Evolutionary conservation across 92 coral and sea anemone species (phyloP), one percentile per base, ranked within the genome.

Genomic region (Scolanthus callimorphus): DNA sequence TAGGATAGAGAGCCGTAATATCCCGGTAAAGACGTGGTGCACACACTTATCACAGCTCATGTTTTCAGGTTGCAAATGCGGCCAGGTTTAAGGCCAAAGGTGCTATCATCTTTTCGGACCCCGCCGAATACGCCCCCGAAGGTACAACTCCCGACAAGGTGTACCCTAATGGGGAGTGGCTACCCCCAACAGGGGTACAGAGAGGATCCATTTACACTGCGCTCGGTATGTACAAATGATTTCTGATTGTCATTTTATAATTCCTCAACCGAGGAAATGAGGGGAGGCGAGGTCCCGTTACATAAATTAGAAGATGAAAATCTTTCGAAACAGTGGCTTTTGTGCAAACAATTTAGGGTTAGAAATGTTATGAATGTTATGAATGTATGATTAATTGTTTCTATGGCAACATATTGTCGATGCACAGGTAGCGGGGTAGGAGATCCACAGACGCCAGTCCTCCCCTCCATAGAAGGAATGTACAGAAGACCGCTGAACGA

Each of bases 371-470:
- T n/a, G n/a, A n/a, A n/a, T n/a, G n/a, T n/a, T n/a, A n/a, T n/a
- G n/a, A n/a, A n/a, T n/a, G n/a, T n/a, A n/a, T 34, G 41, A 6
- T 6, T 34, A 15, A 34, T 34, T 34, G 6, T 34, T 34, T 15
- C 41, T 6, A 15, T 34, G 41, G 8, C 41, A 34, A 34, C 41
- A 34, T 6, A 34, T 34, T 34, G n/a, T n/a, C n/a, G n/a, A n/a
- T n/a, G n/a, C n/a, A 6, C 52, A 46, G 52, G 52, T 26, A 63
- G 49, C 57, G 92, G 87, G 28, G 65, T 47, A 2, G 92, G 92
- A 4, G 92, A 85, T 60, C 92, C 92, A 30, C 92, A 81, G 57
- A 85, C 92, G 27, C 86, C 85, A 11, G 92, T 73, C 4, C 55
- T 85, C 4, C 92, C 92, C 11, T 72, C 92, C 11, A 61, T 73